Evolutionary conservation across 1,140 invertebrate genomes (phyloP).

Genomic region (Ylistrum balloti): DNA sequence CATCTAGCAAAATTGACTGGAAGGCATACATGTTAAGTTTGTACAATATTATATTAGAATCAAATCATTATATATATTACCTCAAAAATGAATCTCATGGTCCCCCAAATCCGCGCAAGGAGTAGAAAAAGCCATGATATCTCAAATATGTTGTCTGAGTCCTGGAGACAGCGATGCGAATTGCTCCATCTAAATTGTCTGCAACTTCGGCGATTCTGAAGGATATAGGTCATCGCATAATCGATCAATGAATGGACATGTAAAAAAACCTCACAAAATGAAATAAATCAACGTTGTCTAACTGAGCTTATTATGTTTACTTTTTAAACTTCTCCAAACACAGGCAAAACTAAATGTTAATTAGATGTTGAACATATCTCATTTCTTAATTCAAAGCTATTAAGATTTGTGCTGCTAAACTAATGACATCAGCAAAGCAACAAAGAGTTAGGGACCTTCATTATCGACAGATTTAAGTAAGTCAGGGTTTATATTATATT

Average conservation of each 20-base stretch:
- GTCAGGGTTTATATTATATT: too few species aligned
- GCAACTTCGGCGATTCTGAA: not conserved
- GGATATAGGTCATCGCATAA: not conserved
- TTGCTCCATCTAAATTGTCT: not conserved
- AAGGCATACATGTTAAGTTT: not conserved
- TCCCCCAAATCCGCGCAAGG: not conserved
- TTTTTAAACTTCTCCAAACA: too few species aligned
- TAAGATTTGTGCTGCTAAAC: too few species aligned
- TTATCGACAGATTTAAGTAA: too few species aligned
- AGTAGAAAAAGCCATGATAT: not conserved
- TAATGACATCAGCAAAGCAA: too few species aligned
- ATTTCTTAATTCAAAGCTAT: too few species aligned
- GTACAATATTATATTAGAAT: too few species aligned
- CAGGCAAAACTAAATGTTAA: too few species aligned
- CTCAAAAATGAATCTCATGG: not conserved
- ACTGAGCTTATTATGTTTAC: too few species aligned
- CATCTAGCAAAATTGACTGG: not conserved
- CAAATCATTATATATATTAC: not conserved
- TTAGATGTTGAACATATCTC: too few species aligned
- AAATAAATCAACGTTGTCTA: not conserved
- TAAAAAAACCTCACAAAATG: not conserved
- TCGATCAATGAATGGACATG: not conserved
- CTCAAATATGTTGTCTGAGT: not conserved
- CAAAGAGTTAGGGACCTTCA: too few species aligned
- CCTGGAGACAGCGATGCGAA: not conserved